phyloP scores from a whole-genome alignment of 2,888 invertebrate genomes.

The Ormia ochracea region DNA sequence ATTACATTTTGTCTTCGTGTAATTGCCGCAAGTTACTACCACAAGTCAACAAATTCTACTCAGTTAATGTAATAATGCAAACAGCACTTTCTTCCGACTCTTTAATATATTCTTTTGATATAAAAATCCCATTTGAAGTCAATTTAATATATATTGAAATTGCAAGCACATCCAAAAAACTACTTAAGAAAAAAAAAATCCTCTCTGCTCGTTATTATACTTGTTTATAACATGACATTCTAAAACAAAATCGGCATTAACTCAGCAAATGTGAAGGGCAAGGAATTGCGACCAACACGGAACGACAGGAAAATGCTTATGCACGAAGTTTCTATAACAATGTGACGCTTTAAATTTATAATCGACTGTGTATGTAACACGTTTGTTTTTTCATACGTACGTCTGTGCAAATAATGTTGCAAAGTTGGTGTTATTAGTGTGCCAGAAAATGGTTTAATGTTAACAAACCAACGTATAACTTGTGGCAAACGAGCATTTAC shows the following conservation, averaged over 20 bases:
- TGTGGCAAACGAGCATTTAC: conserved; percentile 54
- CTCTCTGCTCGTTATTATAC: neutral
- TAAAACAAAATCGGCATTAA: neutral
- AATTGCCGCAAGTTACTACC: too few species aligned
- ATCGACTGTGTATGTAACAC: conserved; percentile 13
- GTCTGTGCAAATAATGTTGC: neutral
- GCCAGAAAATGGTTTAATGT: conserved; percentile 25
- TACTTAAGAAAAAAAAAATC: neutral
- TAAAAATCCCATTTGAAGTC: neutral
- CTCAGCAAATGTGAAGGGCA: neutral
- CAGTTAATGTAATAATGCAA: too few species aligned
- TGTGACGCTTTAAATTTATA: conserved; percentile 55
- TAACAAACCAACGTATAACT: conserved; percentile 50
- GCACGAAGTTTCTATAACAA: conserved; percentile 40
- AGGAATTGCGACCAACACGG: neutral
- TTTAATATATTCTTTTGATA: too few species aligned
- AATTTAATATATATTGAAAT: neutral
- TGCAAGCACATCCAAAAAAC: neutral
- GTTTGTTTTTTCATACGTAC: too few species aligned
- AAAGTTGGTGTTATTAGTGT: conserved; percentile 23
- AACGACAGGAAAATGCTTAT: conserved; percentile 48
- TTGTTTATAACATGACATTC: neutral
- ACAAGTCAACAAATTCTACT: too few species aligned
- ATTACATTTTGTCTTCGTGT: too few species aligned
- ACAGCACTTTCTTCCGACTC: too few species aligned